Percentiles rank a stretch among this genome's conserved stretches.
These are phyloP conservation scores for Calameuta filiformis DNA, from an alignment of 2,888 invertebrate genomes.

Conservation along the genomic window DNA sequence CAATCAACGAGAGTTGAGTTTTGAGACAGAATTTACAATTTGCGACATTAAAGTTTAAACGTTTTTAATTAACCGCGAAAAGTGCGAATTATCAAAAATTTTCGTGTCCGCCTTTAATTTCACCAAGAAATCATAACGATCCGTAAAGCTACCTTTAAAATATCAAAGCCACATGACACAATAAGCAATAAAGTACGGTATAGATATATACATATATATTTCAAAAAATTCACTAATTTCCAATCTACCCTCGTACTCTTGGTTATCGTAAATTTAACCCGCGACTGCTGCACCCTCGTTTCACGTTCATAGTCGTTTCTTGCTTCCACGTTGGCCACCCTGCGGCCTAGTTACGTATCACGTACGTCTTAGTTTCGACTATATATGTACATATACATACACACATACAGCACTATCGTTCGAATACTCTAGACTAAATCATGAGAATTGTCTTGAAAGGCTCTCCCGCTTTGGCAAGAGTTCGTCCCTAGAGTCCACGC, in stretches of 20 bases:
- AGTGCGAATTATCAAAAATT: neutral
- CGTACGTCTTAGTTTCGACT: neutral
- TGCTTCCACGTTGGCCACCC: neutral
- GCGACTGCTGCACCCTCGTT: neutral
- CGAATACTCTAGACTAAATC: neutral
- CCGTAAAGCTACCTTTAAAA: neutral
- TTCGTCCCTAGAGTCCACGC: neutral
- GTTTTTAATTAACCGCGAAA: neutral
- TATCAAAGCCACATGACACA: neutral
- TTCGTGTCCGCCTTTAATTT: neutral
- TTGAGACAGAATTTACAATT: neutral
- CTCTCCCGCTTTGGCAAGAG: neutral
- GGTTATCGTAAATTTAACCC: slow-evolving; percentile 27
- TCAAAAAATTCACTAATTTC: slow-evolving; percentile 16
- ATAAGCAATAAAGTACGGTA: neutral
- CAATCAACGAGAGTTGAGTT: neutral
- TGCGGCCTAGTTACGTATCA: neutral
- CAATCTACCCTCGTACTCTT: slow-evolving; percentile 32
- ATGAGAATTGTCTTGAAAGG: neutral
- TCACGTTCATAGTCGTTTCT: neutral
- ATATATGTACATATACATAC: neutral
- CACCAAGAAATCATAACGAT: neutral
- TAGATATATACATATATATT: neutral
- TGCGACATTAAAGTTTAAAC: neutral
- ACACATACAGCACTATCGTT: neutral